These are phyloP conservation scores for Hyla sarda DNA, from an alignment of 2,113 vertebrate genomes.

Conservation along the genomic window DNA sequence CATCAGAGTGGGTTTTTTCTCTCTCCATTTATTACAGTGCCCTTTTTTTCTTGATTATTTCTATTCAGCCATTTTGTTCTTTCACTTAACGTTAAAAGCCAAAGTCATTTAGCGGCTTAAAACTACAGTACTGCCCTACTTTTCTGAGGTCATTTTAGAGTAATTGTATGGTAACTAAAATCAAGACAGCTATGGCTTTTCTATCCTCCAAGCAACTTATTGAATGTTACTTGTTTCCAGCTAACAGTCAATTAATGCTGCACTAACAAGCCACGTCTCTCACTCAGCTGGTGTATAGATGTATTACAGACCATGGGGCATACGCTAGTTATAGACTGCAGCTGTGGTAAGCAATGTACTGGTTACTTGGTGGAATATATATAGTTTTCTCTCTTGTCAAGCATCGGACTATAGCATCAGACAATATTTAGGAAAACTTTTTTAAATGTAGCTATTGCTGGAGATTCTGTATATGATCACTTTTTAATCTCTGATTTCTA, in stretches of 20 bases:
- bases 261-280: conserved; percentile 35
- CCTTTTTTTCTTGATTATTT: not conserved
- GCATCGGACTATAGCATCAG: not conserved
- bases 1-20: not conserved
- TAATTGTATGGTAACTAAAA: not conserved
- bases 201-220: conserved; percentile 40
- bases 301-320: conserved; percentile 4
- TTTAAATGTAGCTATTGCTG: not conserved
- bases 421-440: not conserved
- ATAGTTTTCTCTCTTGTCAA: not conserved
- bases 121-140: not conserved
- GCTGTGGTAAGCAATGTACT: not conserved
- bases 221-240: conserved; percentile 16
- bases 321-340: not conserved
- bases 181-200: not conserved
- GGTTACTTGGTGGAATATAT: not conserved
- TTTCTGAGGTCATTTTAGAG: conserved; percentile 2
- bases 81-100: not conserved
- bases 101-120: not conserved
- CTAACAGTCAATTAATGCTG: conserved; percentile 40
- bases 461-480: not conserved
- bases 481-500: not conserved
- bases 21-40: not conserved
- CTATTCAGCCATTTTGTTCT: not conserved
- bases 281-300: not conserved